A percentile compares a stretch with the other conserved stretches of the same genome.
Evolutionary conservation across 2,113 vertebrate genomes (phyloP).

Genomic region (Anguilla rostrata): DNA sequence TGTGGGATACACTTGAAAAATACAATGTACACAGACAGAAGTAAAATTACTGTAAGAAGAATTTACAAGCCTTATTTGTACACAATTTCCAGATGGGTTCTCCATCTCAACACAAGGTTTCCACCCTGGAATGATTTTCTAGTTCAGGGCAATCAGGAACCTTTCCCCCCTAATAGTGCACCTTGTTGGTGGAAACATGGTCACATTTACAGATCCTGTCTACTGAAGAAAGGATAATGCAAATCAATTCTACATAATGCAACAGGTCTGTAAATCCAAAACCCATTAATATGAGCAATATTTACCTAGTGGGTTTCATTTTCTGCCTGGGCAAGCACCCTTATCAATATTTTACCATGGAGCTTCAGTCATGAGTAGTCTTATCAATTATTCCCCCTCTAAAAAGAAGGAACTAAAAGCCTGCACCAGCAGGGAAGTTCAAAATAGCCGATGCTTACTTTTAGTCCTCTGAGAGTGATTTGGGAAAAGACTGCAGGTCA

Average conservation of each 20-base stretch:
- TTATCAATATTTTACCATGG: constrained; percentile 23
- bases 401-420: background rate
- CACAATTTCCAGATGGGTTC: background rate
- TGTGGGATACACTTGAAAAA: background rate
- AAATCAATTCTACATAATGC: constrained; percentile 20
- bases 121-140: background rate
- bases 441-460: background rate
- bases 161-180: no score
- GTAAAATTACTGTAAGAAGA: background rate
- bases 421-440: constrained; percentile 2
- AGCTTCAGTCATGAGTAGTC: background rate
- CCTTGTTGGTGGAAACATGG: constrained; percentile 12
- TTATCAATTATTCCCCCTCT: constrained; percentile 13
- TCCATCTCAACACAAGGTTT: background rate
- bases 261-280: constrained; percentile 26
- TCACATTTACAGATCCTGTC: constrained; percentile 6
- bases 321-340: constrained; percentile 18
- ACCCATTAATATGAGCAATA: constrained; percentile 28
- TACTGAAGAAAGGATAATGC: constrained; percentile 5
- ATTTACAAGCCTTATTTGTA: background rate
- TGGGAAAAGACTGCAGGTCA: background rate
- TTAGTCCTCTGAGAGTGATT: background rate
- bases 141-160: background rate
- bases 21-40: background rate
- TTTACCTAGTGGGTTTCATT: constrained; percentile 30